Evolutionary conservation across 2,888 invertebrate species (phyloP), one percentile per base, ranked within the genome.

Genomic region (Hypercompe scribonia): DNA sequence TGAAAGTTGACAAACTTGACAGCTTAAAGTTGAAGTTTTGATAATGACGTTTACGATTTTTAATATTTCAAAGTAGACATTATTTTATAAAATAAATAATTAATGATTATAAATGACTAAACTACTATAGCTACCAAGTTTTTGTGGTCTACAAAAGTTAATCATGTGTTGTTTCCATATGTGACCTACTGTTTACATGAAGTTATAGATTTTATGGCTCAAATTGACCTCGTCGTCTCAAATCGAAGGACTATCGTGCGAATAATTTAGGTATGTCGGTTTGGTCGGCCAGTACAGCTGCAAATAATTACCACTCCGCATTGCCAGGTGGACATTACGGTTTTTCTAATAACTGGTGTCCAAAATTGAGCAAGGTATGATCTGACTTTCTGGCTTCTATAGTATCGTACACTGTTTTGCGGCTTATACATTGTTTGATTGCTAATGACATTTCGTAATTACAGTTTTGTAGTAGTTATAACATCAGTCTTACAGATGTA

Each of bases 211-310:
- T 36, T 74, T 70, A 76, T 75, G 69, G 76, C 72, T 70, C 66
- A 71, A 71, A 88, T 90, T 94, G 93, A 94, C 94, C 93, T 94
- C 94, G 90, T 87, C 90, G 86, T 88, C 85, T 88, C 87, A 88
- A 90, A 89, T 89, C 89, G 91, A 93, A 93, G 92, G 91, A 91
- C 92, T 94, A 84, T 90, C 90, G 91, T 92, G 90, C 89, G 88
- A 92, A 91, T 92, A 90, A 87, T 90, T 93, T 95, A 95, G 95
- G 95, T 94, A 97, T 97, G 97, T 97, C 97, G 95, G 96, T 97
- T 93, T 97, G 97, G 97, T 97, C 97, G 89, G 97, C 97, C 90
- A 96, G 96, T 91, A 96, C 96, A 87, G 96, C 96, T 92, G 97
- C 94, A 88, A 94, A 94, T 92, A 95, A 94, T 93, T 93, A 93